Evolutionary conservation across 2,797 vertebrate species (phyloP).

Genomic region (Hypotaenidia philippensis): DNA sequence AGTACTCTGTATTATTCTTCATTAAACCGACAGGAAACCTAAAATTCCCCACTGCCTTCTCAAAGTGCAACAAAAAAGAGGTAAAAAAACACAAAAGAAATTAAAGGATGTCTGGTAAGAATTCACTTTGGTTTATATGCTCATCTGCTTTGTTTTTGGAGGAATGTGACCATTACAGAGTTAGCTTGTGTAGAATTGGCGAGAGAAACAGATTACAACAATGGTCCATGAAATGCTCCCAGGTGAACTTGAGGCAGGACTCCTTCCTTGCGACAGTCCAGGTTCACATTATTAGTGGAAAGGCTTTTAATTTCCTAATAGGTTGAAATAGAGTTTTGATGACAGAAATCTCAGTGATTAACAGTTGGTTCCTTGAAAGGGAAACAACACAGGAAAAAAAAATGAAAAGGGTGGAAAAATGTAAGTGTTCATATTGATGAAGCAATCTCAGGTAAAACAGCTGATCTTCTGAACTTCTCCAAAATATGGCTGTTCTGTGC

Average conservation of each 20-base stretch:
- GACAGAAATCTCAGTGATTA: neutral
- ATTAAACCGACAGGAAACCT: constrained; percentile 57
- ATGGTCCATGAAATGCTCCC: neutral
- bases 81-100: constrained; percentile 8
- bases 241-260: neutral
- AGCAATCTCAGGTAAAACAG: neutral
- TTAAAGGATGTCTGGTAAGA: constrained; percentile 52
- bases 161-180: fast-evolving
- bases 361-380: neutral
- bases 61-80: neutral
- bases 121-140: neutral
- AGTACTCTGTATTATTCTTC: constrained; percentile 72
- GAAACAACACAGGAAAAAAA: neutral
- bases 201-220: neutral
- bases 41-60: neutral
- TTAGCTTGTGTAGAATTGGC: neutral
- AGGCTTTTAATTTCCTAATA: neutral
- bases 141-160: neutral
- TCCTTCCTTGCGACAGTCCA: neutral
- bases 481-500: neutral
- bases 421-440: neutral
- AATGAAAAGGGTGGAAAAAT: neutral
- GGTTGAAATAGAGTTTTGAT: neutral
- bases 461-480: neutral
- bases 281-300: neutral